phyloP scores from a whole-genome alignment of 2,888 invertebrate species.

The Latheticus oryzae region DNA sequence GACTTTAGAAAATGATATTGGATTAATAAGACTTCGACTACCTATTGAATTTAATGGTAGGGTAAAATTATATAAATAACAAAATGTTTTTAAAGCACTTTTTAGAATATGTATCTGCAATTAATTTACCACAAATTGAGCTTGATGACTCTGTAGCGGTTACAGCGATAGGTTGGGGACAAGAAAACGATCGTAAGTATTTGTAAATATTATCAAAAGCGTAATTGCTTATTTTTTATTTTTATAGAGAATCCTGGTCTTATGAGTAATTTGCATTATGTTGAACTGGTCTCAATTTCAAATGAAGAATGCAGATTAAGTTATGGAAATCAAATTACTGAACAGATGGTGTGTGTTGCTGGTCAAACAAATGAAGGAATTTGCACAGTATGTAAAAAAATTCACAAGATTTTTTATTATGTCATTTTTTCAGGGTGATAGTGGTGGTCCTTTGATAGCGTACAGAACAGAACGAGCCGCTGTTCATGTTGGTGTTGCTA shows the following conservation, averaged over 20 bases:
- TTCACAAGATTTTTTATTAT: too few species aligned
- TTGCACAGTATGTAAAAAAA: slow-evolving; percentile 18
- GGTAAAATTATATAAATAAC: too few species aligned
- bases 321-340: slow-evolving; percentile 12
- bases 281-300: slow-evolving; percentile 7
- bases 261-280: slow-evolving; percentile 5
- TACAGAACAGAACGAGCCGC: slow-evolving; percentile 12
- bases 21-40: slow-evolving; percentile 5
- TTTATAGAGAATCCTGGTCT: slow-evolving; percentile 11
- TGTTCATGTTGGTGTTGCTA: slow-evolving; percentile 22
- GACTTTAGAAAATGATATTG: slow-evolving; percentile 22
- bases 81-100: too few species aligned
- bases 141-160: neutral
- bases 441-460: slow-evolving; percentile 22
- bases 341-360: slow-evolving; percentile 15
- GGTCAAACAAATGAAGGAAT: slow-evolving; percentile 20
- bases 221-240: neutral
- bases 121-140: slow-evolving; percentile 2
- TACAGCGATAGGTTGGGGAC: slow-evolving; percentile 21
- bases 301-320: neutral
- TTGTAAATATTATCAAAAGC: slow-evolving; percentile 1
- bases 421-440: slow-evolving; percentile 17
- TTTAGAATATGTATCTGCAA: slow-evolving; percentile 10
- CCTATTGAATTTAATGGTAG: slow-evolving; percentile 19
- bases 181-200: slow-evolving; percentile 18